Conservation (phyloP, 2,797 vertebrate genomes). For the Gobio occitaniae region DNA sequence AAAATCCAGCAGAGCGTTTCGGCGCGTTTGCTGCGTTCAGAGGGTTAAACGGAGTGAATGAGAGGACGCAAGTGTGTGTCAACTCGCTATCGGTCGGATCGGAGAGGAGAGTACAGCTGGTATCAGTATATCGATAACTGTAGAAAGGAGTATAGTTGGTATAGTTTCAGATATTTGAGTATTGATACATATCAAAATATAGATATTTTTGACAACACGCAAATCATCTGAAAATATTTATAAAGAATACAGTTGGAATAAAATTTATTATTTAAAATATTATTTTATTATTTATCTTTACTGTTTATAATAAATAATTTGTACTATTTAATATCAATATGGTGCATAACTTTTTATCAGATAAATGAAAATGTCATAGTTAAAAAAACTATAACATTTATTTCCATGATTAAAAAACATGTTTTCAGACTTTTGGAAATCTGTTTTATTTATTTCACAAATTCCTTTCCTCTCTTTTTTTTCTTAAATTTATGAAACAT, state of each 20-base stretch:
- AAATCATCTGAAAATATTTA: neutral
- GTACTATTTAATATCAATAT: neutral
- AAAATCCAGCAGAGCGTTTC: no score
- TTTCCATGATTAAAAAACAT: neutral
- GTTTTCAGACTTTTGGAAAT: neutral
- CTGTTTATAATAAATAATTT: neutral
- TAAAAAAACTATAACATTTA: neutral
- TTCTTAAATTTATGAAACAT: neutral
- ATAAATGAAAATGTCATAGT: neutral
- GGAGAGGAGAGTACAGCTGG: no score
- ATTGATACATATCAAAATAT: no score
- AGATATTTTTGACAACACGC: no score
- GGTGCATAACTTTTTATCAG: neutral
- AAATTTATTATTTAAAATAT: neutral
- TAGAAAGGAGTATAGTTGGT: no score
- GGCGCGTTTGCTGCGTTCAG: no score
- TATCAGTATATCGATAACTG: no score
- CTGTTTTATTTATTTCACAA: neutral
- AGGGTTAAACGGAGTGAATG: no score
- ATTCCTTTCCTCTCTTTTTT: neutral
- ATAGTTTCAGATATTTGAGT: no score
- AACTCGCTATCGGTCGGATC: no score
- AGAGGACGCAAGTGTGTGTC: no score
- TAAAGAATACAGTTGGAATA: neutral
- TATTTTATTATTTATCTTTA: neutral